Evolutionary conservation across 2,113 vertebrate genomes (phyloP).

Genomic region (Tachycineta bicolor): DNA sequence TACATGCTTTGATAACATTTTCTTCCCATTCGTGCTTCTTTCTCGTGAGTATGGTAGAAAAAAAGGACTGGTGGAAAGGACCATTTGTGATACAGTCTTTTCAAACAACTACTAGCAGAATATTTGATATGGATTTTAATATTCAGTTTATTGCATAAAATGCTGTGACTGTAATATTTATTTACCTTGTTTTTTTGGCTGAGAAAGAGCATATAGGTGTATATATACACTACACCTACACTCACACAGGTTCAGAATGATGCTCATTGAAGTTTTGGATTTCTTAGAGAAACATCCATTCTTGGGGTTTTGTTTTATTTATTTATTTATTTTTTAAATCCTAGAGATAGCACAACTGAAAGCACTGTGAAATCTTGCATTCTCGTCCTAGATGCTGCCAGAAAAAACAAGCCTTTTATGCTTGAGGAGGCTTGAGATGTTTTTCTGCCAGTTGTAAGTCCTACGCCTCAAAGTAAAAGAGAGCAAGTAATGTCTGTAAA

Average conservation of each 20-base stretch:
- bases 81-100: background rate
- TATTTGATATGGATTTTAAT: background rate
- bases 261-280: background rate
- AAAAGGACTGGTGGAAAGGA: background rate
- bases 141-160: background rate
- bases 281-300: background rate
- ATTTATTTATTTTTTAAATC: background rate
- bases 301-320: background rate
- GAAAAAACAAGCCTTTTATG: conserved; percentile 51
- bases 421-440: conserved; percentile 18
- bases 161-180: background rate
- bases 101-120: background rate
- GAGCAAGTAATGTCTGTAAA: conserved; percentile 30
- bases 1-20: background rate
- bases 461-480: conserved; percentile 19
- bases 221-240: background rate
- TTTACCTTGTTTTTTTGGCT: background rate
- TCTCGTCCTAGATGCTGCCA: conserved; percentile 20
- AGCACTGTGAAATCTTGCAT: conserved; percentile 19
- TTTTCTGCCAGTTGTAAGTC: conserved; percentile 24
- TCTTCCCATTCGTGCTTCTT: background rate
- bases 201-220: background rate
- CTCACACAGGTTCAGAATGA: background rate
- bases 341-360: conserved; percentile 40
- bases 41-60: background rate